Evolutionary conservation across 2,888 invertebrate genomes (phyloP).

Genomic region (Neuroscelio doddi): DNA sequence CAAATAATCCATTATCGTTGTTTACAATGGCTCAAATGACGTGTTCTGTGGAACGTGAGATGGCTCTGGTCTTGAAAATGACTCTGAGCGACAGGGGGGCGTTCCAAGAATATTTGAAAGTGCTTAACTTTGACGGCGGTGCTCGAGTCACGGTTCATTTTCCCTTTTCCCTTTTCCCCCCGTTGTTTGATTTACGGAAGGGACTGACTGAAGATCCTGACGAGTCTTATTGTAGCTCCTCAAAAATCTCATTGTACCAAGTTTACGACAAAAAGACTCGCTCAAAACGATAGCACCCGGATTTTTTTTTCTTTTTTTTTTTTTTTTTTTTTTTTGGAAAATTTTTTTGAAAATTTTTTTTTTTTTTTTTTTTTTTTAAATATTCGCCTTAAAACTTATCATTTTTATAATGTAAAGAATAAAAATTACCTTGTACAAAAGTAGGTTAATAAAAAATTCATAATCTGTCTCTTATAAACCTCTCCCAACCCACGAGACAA

Average conservation of each 20-base stretch:
- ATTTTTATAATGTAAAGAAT: constrained; percentile 2
- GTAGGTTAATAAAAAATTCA: not conserved
- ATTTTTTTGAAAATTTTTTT: no score
- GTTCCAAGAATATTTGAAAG: constrained; percentile 46
- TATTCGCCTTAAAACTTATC: not conserved
- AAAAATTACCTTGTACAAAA: not conserved
- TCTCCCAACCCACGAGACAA: no score
- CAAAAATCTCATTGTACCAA: constrained; percentile 1
- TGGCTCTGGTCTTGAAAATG: constrained; percentile 33
- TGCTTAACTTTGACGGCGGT: constrained; percentile 41
- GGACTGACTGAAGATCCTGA: constrained; percentile 9
- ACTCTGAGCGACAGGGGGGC: constrained; percentile 43
- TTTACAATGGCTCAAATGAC: constrained; percentile 34
- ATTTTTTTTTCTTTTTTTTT: no score
- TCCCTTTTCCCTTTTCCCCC: constrained; percentile 41
- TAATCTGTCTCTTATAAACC: no score
- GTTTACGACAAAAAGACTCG: constrained; percentile 9
- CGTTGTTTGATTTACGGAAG: constrained; percentile 41
- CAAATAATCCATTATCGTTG: constrained; percentile 34
- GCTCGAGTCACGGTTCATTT: constrained; percentile 31
- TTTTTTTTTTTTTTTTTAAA: no score
- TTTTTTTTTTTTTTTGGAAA: no score
- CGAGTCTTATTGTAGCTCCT: constrained; percentile 14
- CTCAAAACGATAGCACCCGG: constrained; percentile 2
- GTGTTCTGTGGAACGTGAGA: constrained; percentile 27